Evolutionary conservation across 2,113 vertebrate genomes (phyloP), one percentile per base, ranked within the genome.

Genomic region (Gallinago undulata): DNA sequence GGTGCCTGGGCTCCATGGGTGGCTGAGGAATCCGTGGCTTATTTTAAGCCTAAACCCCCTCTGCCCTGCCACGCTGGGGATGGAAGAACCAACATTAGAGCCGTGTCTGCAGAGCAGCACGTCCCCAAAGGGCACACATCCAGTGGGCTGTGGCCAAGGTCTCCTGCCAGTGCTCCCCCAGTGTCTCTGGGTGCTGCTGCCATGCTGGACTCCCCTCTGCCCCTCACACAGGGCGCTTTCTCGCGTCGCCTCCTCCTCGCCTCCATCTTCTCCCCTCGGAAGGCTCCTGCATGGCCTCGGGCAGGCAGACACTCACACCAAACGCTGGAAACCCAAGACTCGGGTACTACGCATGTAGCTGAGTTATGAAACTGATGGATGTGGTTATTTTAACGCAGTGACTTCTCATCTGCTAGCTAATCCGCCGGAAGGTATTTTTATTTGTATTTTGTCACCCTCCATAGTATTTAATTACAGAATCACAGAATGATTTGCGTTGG

Each of bases 111-210:
- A 13, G 62, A 59, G 62, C 11, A 1, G 0, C 50, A n/a, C 16
- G 27, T 63, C 48, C 51, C 16, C 41, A 19, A 7, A 64, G 39
- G 1, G 0, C 0, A 0, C 10, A 1, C 3, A 3, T 73, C 37
- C 56, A 6, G 1, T 0, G 35, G 57, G 33, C 30, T 12, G 45
- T 39, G 19, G 22, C 3, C 10, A 23, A 62, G 10, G 7, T 53
- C 24, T 75, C 17, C n/a, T 39, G 21, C 41, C 39, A 5, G 30
- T 35, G 8, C 37, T 19, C 6, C 5, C 3, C 19, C 45, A 4
- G 21, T 14, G 63, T 2, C 55, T 10, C n/a, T 31, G 35, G 55
- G 43, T 1, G 2, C 35, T 13, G 0, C 0, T 11, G 37, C 51
- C 22, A 1, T 13, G 11, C 41, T 13, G 4, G 48, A 25, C 31